Evolutionary conservation across 2,797 vertebrate species (phyloP).

Genomic region (Pangasius larnaudii): DNA sequence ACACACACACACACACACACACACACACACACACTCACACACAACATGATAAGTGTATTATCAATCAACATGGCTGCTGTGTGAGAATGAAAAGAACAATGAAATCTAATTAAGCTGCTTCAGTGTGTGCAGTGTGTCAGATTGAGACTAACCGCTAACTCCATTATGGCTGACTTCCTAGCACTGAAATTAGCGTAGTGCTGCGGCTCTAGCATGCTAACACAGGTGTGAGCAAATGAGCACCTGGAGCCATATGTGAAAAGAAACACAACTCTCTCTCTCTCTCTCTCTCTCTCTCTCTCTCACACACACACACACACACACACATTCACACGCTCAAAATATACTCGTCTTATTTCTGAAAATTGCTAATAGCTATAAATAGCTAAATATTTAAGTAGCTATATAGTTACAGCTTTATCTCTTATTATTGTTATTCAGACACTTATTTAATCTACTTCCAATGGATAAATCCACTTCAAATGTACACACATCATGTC

Average conservation of each 20-base stretch:
- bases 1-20: conserved; percentile 1
- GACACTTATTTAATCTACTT: no score
- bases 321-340: not conserved
- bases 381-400: no score
- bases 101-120: conserved; percentile 35
- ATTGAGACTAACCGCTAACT: not conserved
- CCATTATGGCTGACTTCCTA: not conserved
- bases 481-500: no score
- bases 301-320: not conserved
- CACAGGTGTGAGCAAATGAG: not conserved
- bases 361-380: not conserved
- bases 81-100: conserved; percentile 20
- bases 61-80: conserved; percentile 20
- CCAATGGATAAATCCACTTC: no score
- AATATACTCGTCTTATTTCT: not conserved
- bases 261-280: not conserved
- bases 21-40: not conserved
- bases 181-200: no score
- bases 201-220: not conserved
- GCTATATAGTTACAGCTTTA: not conserved
- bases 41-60: conserved; percentile 36
- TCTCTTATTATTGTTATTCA: no score
- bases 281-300: not conserved
- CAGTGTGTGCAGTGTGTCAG: not conserved
- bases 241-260: not conserved